These are phyloP conservation scores for Pseudoatta argentina DNA, from an alignment of 1,140 invertebrate species.

Conservation along the genomic window DNA sequence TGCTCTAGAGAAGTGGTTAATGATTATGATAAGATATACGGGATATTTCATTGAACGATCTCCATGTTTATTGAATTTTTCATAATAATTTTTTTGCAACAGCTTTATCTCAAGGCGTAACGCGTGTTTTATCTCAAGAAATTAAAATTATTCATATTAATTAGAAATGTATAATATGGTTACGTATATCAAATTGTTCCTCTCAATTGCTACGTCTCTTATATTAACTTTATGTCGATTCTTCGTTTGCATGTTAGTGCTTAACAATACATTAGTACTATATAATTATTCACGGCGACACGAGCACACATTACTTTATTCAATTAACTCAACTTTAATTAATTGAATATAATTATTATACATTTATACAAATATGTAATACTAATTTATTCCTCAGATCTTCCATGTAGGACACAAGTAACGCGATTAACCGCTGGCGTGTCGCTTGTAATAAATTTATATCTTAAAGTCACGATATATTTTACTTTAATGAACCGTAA, in stretches of 20 bases:
- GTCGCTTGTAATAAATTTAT: conserved; percentile 1
- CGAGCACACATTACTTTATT: background rate
- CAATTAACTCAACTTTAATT: conserved; percentile 21
- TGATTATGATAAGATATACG: background rate
- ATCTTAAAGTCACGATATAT: background rate
- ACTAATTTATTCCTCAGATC: background rate
- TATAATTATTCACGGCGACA: conserved; percentile 1
- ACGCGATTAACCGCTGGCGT: background rate
- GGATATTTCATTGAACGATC: background rate
- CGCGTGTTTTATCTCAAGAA: background rate
- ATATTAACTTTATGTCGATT: background rate
- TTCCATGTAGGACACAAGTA: background rate
- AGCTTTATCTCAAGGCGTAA: no score
- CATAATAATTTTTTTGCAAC: background rate
- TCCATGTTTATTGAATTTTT: conserved; percentile 10
- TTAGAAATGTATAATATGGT: background rate
- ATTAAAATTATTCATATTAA: background rate
- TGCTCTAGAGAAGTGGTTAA: background rate
- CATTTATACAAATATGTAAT: background rate
- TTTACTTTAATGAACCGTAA: background rate
- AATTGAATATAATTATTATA: conserved; percentile 4
- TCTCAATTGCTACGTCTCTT: background rate
- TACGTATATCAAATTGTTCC: background rate
- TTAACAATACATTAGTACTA: conserved; percentile 4
- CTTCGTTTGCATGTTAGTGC: background rate